phyloP scores from a whole-genome alignment of 1,140 invertebrate species.

The Saccostrea echinata region DNA sequence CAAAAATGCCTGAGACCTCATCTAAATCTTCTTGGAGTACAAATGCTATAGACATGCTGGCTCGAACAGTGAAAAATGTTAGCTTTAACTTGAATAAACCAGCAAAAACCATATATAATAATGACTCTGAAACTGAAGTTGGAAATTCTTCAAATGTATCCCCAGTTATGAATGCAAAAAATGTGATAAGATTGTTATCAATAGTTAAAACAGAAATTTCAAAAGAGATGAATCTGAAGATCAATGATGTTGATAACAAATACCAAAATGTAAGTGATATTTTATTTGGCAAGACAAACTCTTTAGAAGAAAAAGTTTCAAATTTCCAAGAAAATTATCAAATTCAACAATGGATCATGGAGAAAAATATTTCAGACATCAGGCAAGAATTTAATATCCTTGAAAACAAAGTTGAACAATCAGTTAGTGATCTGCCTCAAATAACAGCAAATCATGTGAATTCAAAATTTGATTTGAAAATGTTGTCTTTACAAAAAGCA shows the following conservation, averaged over 20 bases:
- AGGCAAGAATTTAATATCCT: neutral
- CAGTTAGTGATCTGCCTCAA: constrained; percentile 30
- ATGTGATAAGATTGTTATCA: constrained; percentile 17
- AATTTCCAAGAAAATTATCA: neutral
- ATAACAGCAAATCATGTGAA: neutral
- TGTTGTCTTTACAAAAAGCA: neutral
- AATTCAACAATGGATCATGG: neutral
- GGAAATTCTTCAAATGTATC: neutral
- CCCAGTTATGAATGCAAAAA: neutral
- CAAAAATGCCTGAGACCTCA: neutral
- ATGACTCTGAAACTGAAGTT: neutral
- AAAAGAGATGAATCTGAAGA: neutral
- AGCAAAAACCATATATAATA: neutral
- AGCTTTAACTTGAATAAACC: neutral
- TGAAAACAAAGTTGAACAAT: constrained; percentile 3
- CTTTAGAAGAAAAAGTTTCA: constrained; percentile 15
- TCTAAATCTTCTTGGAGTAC: neutral
- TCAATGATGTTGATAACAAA: neutral
- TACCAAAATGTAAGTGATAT: neutral
- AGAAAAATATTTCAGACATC: constrained; percentile 1
- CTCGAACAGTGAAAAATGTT: neutral
- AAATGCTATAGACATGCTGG: neutral
- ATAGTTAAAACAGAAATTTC: neutral
- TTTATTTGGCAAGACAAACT: neutral
- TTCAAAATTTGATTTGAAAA: constrained; percentile 8